A percentile compares a stretch with the other conserved stretches of the same genome.
phyloP scores from a whole-genome alignment of 2,797 vertebrate species.

The Pagetopsis macropterus region DNA sequence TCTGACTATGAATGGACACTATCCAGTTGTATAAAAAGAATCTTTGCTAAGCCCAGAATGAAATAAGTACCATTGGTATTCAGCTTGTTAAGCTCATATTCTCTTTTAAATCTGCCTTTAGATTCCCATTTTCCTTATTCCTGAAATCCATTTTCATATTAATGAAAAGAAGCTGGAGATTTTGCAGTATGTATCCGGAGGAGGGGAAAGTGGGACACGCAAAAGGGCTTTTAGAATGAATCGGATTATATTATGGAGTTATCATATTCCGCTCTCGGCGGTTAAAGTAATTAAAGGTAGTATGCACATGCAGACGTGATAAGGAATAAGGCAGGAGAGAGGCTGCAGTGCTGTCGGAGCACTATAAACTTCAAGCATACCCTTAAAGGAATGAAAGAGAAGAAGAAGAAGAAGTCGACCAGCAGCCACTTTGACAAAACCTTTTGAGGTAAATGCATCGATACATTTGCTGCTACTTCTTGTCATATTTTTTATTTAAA shows the following conservation, averaged over 20 bases:
- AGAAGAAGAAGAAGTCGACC: conserved; percentile 19
- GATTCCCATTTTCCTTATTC: conserved; percentile 48
- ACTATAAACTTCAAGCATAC: conserved; percentile 34
- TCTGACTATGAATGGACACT: conserved; percentile 62
- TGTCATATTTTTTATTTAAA: not conserved
- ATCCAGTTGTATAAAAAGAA: conserved; percentile 59
- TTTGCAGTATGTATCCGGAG: conserved; percentile 8
- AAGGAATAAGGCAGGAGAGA: conserved; percentile 11
- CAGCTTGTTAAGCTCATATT: conserved; percentile 56
- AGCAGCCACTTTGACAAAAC: conserved; percentile 23
- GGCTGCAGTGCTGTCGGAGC: conserved; percentile 4
- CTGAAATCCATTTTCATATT: conserved; percentile 55
- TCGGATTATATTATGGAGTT: conserved; percentile 36
- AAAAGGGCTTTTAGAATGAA: conserved; percentile 40
- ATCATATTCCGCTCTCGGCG: conserved; percentile 28
- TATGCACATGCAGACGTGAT: conserved; percentile 5
- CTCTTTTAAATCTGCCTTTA: conserved; percentile 53
- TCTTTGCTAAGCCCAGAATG: conserved; percentile 53
- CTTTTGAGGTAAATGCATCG: conserved; percentile 34
- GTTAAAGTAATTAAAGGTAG: conserved; percentile 36
- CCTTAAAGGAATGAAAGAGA: conserved; percentile 28
- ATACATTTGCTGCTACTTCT: conserved; percentile 11
- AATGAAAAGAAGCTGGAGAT: conserved; percentile 44
- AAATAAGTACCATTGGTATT: conserved; percentile 61
- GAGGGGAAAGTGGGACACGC: not conserved